A percentile compares a stretch with the other conserved stretches of the same genome.
These are phyloP conservation scores for Apis cerana DNA, from an alignment of 1,140 invertebrate species.

Conservation along the genomic window DNA sequence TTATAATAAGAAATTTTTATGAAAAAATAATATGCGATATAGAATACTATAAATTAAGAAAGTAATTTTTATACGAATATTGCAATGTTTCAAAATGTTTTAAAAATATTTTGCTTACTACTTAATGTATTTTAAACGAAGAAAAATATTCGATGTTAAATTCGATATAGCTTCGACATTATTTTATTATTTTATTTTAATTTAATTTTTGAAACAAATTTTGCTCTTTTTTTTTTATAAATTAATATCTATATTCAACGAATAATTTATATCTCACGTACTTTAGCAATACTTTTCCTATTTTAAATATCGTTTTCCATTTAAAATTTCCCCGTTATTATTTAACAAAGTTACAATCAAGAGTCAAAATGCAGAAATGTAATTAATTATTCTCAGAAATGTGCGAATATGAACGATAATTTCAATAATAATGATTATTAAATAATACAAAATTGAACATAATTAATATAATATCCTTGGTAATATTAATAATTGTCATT, in stretches of 20 bases:
- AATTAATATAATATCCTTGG: neutral
- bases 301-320: neutral
- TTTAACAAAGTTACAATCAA: neutral
- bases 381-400: neutral
- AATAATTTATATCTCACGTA: too few species aligned
- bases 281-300: neutral
- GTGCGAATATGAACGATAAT: neutral
- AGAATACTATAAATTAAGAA: too few species aligned
- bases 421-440: neutral
- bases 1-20: too few species aligned
- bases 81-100: too few species aligned
- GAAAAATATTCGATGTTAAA: neutral
- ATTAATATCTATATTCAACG: too few species aligned
- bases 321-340: neutral
- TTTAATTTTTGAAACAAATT: neutral
- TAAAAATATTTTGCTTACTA: neutral
- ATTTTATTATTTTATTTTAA: neutral
- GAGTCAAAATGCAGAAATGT: neutral
- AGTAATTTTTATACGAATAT: too few species aligned
- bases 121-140: neutral
- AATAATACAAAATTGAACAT: neutral
- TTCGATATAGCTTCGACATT: neutral
- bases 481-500: neutral
- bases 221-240: neutral
- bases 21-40: too few species aligned